Conservation (phyloP, 2,888 invertebrate genomes). For the Nomada flava region DNA sequence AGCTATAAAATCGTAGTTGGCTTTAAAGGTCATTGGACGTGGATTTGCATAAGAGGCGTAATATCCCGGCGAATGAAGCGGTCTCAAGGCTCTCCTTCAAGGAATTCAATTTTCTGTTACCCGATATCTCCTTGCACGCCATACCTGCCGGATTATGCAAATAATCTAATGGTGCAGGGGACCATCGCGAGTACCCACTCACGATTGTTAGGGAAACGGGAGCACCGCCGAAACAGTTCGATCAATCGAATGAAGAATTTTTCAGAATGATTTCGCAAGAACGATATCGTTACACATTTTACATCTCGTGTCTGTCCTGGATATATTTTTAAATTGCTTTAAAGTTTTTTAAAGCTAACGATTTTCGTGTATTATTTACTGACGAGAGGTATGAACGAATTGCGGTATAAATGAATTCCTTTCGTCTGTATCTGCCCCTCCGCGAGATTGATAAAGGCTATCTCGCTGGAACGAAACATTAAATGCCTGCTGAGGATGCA, state of each 20-base stretch:
- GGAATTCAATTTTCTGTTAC: conserved; percentile 63
- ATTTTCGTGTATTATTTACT: too few relatives aligned
- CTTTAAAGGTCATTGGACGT: conserved; percentile 46
- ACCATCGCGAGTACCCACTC: conserved; percentile 18
- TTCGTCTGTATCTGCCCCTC: not conserved
- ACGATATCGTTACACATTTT: not conserved
- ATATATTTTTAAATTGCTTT: too few relatives aligned
- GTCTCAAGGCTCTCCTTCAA: conserved; percentile 39
- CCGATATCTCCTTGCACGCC: conserved; percentile 49
- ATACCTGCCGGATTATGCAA: conserved; percentile 63
- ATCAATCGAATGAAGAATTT: not conserved
- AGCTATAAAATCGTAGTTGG: conserved; percentile 1
- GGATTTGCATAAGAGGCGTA: conserved; percentile 60
- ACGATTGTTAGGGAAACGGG: conserved; percentile 4
- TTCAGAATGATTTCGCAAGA: not conserved
- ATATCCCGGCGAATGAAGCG: conserved; percentile 34
- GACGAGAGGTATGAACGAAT: too few relatives aligned
- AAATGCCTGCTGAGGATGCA: conserved; percentile 13
- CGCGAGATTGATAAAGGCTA: not conserved
- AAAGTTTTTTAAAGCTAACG: too few relatives aligned
- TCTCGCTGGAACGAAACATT: conserved; percentile 19
- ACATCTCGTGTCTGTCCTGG: not conserved
- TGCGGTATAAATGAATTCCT: not conserved
- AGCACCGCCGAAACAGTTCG: conserved; percentile 1
- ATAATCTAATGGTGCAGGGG: conserved; percentile 45